Conservation (phyloP, 2,888 invertebrate species). For the Timandra comae region DNA sequence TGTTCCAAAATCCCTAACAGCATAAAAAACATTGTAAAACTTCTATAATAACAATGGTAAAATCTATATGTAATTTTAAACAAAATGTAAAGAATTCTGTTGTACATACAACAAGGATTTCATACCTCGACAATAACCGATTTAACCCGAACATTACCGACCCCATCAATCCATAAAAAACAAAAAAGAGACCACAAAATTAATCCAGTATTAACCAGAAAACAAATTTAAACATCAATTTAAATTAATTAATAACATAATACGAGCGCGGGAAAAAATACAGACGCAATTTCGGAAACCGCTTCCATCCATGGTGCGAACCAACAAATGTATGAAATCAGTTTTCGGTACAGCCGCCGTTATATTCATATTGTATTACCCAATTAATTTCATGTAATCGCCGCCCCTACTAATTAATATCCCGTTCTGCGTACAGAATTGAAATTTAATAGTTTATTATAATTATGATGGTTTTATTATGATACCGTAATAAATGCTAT, state of each 20-base stretch:
- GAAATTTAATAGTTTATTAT: slow-evolving; percentile 57
- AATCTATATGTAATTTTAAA: too few species aligned
- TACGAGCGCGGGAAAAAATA: slow-evolving; percentile 11
- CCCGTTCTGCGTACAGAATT: slow-evolving; percentile 30
- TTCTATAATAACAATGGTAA: too few species aligned
- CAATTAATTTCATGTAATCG: slow-evolving; percentile 65
- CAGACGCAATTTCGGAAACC: slow-evolving; percentile 11
- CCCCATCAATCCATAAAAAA: too few species aligned
- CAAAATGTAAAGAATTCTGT: too few species aligned
- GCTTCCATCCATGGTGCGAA: slow-evolving; percentile 6
- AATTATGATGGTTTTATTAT: slow-evolving; percentile 25
- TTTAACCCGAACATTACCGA: too few species aligned
- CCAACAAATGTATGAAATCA: slow-evolving; percentile 2
- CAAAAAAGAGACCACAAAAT: slow-evolving; percentile 2
- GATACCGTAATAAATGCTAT: too few species aligned
- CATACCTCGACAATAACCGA: too few species aligned
- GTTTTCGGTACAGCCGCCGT: slow-evolving; percentile 24
- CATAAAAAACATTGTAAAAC: too few species aligned
- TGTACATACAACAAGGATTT: too few species aligned
- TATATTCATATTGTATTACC: slow-evolving; percentile 64
- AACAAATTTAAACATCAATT: slow-evolving; percentile 17
- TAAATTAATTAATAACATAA: slow-evolving; percentile 18
- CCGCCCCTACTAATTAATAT: slow-evolving; percentile 37
- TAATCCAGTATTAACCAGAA: slow-evolving; percentile 8
- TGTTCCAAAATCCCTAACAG: too few species aligned